Evolutionary conservation across 2,113 vertebrate species (phyloP), one percentile per base, ranked within the genome.

Genomic region (Trogon melanurus): DNA sequence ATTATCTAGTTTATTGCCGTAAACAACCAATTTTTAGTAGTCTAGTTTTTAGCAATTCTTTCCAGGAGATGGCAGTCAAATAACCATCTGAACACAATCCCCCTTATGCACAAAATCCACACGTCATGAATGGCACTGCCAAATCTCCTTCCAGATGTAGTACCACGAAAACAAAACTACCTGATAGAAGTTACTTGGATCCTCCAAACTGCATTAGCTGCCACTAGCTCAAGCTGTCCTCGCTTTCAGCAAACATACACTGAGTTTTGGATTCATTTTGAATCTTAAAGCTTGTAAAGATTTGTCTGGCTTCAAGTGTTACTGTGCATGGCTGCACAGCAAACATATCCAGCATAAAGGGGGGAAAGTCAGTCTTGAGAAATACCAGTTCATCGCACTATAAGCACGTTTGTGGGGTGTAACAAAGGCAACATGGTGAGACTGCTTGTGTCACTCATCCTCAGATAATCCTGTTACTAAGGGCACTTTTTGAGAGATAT

Each of bases 341-440:
- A 22, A 80, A 41, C 10, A 7, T 2, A 67, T 4, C 10, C 48
- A 86, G 69, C 25, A 47, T 34, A 23, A 0, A 3, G 45, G 25
- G 22, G 11, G 20, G 3, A 30, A 32, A 57, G 30, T 9, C 32
- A 65, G 45, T 19, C 47, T 47, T 45, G 38, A 83, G 71, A 91
- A 92, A 88, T 2, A 58, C 6, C 60, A 54, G 44, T 13, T 71
- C 29, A 51, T 54, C 26, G 16, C 21, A 48, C 51, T 27, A 25
- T 10, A 48, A 48, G 38, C 2, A 2, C 3, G 2, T 32, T 3
- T 41, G 47, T 5, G 7, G 53, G 15, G 11, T 10, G 56, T 25
- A 79, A 80, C 79, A 70, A 36, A 4, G 0, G 13, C 34, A 86
- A 25, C 9, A 2, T n/a, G 53, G 48, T 61, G 79, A 86, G 61